Conservation (phyloP, 2,113 vertebrate genomes). For the Boleophthalmus pectinirostris region DNA sequence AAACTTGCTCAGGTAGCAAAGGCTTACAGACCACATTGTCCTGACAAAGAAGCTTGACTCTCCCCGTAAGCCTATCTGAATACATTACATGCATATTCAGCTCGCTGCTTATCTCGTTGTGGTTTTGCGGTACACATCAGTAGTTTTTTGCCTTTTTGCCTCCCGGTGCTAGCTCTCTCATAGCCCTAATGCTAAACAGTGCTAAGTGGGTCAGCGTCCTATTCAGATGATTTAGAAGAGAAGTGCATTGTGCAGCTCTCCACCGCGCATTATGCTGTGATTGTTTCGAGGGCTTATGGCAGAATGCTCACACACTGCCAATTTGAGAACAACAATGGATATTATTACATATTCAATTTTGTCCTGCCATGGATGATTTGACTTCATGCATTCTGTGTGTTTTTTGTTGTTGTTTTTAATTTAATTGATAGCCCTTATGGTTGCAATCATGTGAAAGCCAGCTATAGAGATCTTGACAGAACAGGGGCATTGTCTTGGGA, state of each 20-base stretch:
- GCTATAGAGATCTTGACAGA: not conserved
- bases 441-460: not conserved
- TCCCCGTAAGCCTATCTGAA: conserved; percentile 26
- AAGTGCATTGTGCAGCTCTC: not conserved
- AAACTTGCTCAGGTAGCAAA: conserved; percentile 28
- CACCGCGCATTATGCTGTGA: not conserved
- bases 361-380: not conserved
- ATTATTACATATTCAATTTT: not conserved
- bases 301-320: not conserved
- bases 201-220: conserved; percentile 64
- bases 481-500: not conserved
- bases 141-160: conserved; percentile 14
- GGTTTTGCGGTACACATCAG: conserved; percentile 22
- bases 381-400: not conserved
- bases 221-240: conserved; percentile 35
- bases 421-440: not conserved
- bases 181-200: conserved; percentile 8
- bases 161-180: conserved; percentile 14
- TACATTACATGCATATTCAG: conserved; percentile 45
- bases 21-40: conserved; percentile 38
- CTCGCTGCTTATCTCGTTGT: conserved; percentile 44
- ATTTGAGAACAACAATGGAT: not conserved
- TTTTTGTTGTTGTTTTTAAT: not conserved
- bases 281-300: not conserved
- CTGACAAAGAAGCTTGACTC: conserved; percentile 8